These are phyloP conservation scores for Pavo muticus DNA, from an alignment of 2,113 vertebrate species.

Conservation along the genomic window DNA sequence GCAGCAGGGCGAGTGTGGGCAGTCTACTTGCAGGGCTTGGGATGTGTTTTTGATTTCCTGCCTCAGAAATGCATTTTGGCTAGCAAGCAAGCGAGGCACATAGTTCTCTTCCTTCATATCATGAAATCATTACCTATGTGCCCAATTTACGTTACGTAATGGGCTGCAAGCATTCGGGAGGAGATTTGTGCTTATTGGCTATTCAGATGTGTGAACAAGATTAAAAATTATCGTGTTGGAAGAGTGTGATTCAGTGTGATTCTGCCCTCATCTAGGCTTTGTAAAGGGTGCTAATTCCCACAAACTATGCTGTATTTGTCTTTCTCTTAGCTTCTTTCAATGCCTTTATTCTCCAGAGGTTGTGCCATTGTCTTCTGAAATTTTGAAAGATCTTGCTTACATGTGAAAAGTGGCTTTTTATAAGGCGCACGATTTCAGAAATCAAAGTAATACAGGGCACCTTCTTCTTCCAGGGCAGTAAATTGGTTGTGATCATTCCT, in stretches of 20 bases:
- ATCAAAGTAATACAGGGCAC: slow-evolving; percentile 39
- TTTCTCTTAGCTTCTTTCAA: slow-evolving; percentile 57
- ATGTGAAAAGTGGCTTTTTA: slow-evolving; percentile 55
- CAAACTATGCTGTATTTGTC: slow-evolving; percentile 58
- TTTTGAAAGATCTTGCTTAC: slow-evolving; percentile 62
- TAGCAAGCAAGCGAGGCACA: slow-evolving; percentile 46
- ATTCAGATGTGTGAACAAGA: background rate
- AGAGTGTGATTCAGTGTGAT: background rate
- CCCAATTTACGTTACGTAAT: background rate
- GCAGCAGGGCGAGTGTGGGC: slow-evolving; percentile 49
- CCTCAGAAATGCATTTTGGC: slow-evolving; percentile 71
- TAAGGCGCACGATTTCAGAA: slow-evolving; percentile 34
- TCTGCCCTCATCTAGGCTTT: slow-evolving; percentile 14
- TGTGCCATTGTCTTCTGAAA: slow-evolving; percentile 71
- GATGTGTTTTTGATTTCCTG: slow-evolving; percentile 76
- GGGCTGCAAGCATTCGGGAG: background rate
- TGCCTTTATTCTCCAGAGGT: slow-evolving; percentile 65
- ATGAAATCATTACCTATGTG: slow-evolving; percentile 60
- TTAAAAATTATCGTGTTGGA: slow-evolving; percentile 30
- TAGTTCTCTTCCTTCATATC: background rate
- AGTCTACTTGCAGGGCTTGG: slow-evolving; percentile 64
- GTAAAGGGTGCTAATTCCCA: slow-evolving; percentile 35
- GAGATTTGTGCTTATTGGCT: background rate
- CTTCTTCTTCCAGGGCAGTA: slow-evolving; percentile 19
- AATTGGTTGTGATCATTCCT: background rate